phyloP scores from a whole-genome alignment of 2,797 vertebrate species.

The Catostomus latipinnis region DNA sequence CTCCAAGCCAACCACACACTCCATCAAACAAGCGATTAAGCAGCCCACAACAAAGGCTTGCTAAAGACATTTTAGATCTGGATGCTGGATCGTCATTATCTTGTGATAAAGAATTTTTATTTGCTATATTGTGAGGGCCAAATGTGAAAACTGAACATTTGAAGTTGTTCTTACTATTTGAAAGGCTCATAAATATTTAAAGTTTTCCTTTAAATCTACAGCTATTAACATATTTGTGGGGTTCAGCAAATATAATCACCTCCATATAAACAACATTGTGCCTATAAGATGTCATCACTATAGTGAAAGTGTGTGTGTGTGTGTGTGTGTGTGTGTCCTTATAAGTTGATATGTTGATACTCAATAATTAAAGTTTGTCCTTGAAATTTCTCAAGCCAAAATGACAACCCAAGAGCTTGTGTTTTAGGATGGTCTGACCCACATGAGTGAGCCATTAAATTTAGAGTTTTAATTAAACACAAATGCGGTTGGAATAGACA shows the following conservation, averaged over 20 bases:
- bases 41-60: slow-evolving; percentile 20
- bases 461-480: slow-evolving; percentile 51
- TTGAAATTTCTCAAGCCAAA: slow-evolving; percentile 11
- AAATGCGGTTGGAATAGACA: slow-evolving; percentile 49
- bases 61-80: slow-evolving; percentile 50
- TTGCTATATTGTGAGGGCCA: too few species aligned
- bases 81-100: slow-evolving; percentile 45
- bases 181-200: too few species aligned
- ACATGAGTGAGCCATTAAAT: slow-evolving; percentile 43
- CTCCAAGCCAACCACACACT: slow-evolving; percentile 64
- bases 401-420: slow-evolving; percentile 39
- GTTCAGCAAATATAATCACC: too few species aligned
- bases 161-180: too few species aligned
- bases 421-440: slow-evolving; percentile 30
- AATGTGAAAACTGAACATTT: too few species aligned
- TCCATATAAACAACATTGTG: too few species aligned
- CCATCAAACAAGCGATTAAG: slow-evolving; percentile 59
- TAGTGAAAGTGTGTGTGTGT: neutral
- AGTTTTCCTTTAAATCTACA: too few species aligned
- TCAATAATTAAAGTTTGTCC: slow-evolving; percentile 28
- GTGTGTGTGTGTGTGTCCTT: neutral
- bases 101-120: neutral
- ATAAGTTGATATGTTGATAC: slow-evolving; percentile 7
- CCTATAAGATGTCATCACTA: too few species aligned
- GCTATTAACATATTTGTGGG: too few species aligned